A percentile compares a stretch with the other conserved stretches of the same genome.
These are phyloP conservation scores for Pyrrhia umbra DNA, from an alignment of 2,888 invertebrate genomes.

Conservation along the genomic window DNA sequence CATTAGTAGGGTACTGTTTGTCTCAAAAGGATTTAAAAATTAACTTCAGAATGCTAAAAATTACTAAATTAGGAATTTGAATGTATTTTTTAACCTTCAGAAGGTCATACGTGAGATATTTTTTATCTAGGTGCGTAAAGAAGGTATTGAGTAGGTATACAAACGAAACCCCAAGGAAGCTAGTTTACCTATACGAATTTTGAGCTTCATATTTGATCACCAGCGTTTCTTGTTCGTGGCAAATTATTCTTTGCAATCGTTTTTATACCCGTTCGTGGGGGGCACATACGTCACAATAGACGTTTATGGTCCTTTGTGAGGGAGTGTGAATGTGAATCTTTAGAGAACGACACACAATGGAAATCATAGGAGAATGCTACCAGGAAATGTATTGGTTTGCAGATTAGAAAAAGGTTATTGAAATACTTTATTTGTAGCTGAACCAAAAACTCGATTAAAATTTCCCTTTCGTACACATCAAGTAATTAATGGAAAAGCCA, in stretches of 20 bases:
- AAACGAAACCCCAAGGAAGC: no score
- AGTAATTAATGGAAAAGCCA: no score
- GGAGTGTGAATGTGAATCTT: slow-evolving; percentile 27
- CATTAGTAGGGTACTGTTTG: slow-evolving; percentile 35
- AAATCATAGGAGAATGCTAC: not conserved
- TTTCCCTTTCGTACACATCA: no score
- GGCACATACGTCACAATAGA: slow-evolving; percentile 29
- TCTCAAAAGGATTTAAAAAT: slow-evolving; percentile 25
- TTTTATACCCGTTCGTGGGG: slow-evolving; percentile 19
- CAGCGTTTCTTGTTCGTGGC: not conserved
- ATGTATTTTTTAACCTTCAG: no score
- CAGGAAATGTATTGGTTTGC: slow-evolving; percentile 5
- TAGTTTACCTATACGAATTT: no score
- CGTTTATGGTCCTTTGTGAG: slow-evolving; percentile 29
- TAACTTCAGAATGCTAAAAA: slow-evolving; percentile 1
- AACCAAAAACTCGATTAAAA: no score
- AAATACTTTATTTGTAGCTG: not conserved
- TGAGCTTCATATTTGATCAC: no score
- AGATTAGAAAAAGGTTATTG: not conserved
- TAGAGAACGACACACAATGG: not conserved
- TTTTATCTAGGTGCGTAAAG: no score
- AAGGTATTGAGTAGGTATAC: no score
- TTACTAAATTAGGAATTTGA: not conserved
- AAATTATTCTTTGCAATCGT: slow-evolving; percentile 21
- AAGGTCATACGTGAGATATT: no score